phyloP scores from a whole-genome alignment of 2,888 invertebrate genomes.

The Volucella inflata region DNA sequence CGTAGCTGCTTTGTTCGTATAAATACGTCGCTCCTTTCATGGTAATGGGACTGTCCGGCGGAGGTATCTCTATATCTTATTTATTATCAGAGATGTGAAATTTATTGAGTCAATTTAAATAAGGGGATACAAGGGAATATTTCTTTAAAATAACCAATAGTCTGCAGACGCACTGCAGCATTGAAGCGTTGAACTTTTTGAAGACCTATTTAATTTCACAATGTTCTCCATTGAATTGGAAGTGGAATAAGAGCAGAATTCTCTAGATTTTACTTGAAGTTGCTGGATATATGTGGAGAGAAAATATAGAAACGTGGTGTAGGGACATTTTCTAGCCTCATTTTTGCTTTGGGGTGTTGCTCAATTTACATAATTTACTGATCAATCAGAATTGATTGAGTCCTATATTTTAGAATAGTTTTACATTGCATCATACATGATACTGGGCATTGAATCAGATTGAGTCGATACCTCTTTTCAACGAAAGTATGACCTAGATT shows the following conservation, averaged over 20 bases:
- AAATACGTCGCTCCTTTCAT: slow-evolving; percentile 27
- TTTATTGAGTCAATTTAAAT: slow-evolving; percentile 24
- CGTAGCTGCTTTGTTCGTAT: slow-evolving; percentile 1
- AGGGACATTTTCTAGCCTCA: too few species aligned
- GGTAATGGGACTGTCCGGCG: neutral
- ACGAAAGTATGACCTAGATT: too few species aligned
- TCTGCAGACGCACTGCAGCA: neutral
- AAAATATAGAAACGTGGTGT: too few species aligned
- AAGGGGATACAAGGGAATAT: neutral
- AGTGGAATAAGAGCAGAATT: neutral
- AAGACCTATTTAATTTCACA: neutral
- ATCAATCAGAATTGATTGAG: too few species aligned
- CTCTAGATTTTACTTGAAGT: slow-evolving; percentile 31
- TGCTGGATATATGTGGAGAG: neutral
- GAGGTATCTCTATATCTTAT: slow-evolving; percentile 16
- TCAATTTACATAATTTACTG: too few species aligned
- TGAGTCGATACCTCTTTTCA: too few species aligned
- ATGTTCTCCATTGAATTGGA: too few species aligned
- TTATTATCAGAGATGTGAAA: slow-evolving; percentile 35
- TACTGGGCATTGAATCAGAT: too few species aligned
- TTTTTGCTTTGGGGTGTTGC: too few species aligned
- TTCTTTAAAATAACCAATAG: neutral
- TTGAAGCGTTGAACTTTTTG: neutral
- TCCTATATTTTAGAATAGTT: too few species aligned
- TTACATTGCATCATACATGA: too few species aligned